A percentile compares a stretch with the other conserved stretches of the same genome.
Evolutionary conservation across 2,888 invertebrate genomes (phyloP).

Genomic region (Noctua janthina): DNA sequence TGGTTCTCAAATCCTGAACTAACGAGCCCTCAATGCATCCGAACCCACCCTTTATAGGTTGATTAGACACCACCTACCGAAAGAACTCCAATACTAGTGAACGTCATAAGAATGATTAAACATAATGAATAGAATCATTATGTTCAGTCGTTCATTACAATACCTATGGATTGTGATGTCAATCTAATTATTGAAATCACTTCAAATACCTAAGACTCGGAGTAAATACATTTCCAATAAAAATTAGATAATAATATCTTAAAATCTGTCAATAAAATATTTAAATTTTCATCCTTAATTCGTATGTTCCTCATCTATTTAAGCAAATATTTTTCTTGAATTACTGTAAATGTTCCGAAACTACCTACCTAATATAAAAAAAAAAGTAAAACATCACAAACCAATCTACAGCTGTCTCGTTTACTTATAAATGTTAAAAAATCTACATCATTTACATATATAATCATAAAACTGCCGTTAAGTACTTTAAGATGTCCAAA

Average conservation of each 20-base stretch:
- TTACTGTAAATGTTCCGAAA: background rate
- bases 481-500: slow-evolving; percentile 52
- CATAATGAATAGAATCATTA: background rate
- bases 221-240: background rate
- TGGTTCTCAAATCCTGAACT: too few relatives aligned
- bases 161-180: background rate
- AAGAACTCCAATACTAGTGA: background rate
- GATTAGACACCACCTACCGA: background rate
- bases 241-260: background rate
- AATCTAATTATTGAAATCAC: background rate
- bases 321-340: slow-evolving; percentile 28
- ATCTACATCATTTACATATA: slow-evolving; percentile 37
- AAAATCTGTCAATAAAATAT: background rate
- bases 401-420: background rate
- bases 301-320: too few relatives aligned
- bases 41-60: background rate
- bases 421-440: background rate
- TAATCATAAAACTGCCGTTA: slow-evolving; percentile 41
- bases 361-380: slow-evolving; percentile 1
- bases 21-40: background rate
- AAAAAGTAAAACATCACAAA: background rate
- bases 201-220: background rate
- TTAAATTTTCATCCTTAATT: slow-evolving; percentile 4
- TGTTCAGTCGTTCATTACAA: too few relatives aligned
- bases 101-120: background rate